phyloP scores from a whole-genome alignment of 2,888 invertebrate genomes.

The Didymodactylos carnosus region DNA sequence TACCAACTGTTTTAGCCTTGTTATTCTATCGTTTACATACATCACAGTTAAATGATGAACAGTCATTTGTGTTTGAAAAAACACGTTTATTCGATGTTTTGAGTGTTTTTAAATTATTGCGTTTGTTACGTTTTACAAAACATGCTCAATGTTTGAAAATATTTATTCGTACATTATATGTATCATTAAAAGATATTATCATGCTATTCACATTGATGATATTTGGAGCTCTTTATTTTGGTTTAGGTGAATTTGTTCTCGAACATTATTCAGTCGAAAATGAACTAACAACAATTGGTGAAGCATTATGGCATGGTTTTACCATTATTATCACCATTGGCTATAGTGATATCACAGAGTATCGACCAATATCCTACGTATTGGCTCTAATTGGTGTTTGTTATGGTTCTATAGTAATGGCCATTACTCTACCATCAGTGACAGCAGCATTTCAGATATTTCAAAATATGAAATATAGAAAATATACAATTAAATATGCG shows the following conservation, averaged over 20 bases:
- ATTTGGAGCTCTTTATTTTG: not conserved
- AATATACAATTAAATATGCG: not conserved
- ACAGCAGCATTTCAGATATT: not conserved
- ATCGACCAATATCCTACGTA: not conserved
- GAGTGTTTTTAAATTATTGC: not conserved
- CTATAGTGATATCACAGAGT: not conserved
- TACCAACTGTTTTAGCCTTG: not conserved
- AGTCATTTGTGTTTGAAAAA: not conserved
- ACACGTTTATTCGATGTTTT: not conserved
- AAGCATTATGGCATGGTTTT: slow-evolving; percentile 1
- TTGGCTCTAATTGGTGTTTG: not conserved
- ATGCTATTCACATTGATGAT: not conserved
- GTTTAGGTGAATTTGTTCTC: not conserved
- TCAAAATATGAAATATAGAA: not conserved
- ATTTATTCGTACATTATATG: not conserved
- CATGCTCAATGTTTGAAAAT: not conserved
- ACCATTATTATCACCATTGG: not conserved
- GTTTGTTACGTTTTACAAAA: not conserved
- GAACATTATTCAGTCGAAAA: not conserved
- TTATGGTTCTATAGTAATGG: not conserved
- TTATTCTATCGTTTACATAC: not conserved
- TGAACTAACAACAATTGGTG: not conserved
- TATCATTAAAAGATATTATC: not conserved
- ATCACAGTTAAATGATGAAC: not conserved
- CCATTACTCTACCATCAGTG: not conserved